A percentile compares a stretch with the other conserved stretches of the same genome.
These are phyloP conservation scores for Chaetodon trifasciatus DNA, from an alignment of 2,797 vertebrate species.

Conservation along the genomic window DNA sequence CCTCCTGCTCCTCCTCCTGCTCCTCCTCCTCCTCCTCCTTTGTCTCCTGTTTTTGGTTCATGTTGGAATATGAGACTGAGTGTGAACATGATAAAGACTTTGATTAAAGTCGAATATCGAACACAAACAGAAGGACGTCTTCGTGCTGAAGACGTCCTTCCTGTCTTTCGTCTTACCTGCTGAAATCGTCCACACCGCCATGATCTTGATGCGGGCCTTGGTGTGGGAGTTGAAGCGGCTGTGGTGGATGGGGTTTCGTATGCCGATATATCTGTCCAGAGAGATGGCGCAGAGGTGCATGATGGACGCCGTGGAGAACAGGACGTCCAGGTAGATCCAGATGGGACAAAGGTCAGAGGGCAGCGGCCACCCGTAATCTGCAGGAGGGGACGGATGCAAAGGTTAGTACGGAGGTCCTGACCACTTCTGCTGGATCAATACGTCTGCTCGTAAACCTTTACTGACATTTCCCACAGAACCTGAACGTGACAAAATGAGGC, in stretches of 20 bases:
- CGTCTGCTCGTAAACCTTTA: too few relatives aligned
- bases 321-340: conserved; percentile 97
- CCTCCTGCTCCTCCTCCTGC: conserved; percentile 42
- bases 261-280: conserved; percentile 96
- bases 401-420: background rate
- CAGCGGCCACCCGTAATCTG: conserved; percentile 94
- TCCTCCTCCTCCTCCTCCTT: too few relatives aligned
- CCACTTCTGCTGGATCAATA: too few relatives aligned
- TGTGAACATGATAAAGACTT: too few relatives aligned
- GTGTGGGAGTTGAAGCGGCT: conserved; percentile 95
- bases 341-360: conserved; percentile 91
- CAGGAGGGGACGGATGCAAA: conserved; percentile 3
- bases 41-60: too few relatives aligned
- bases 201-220: conserved; percentile 95
- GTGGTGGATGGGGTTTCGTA: conserved; percentile 95
- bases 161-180: conserved; percentile 85
- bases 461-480: too few relatives aligned
- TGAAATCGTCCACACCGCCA: conserved; percentile 96
- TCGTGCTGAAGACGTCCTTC: too few relatives aligned
- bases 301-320: conserved; percentile 97
- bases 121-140: too few relatives aligned
- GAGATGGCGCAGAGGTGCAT: conserved; percentile 99
- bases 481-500: too few relatives aligned
- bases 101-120: too few relatives aligned
- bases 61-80: too few relatives aligned